Conservation (phyloP, 2,888 invertebrate genomes). For the Dryococelus australis region DNA sequence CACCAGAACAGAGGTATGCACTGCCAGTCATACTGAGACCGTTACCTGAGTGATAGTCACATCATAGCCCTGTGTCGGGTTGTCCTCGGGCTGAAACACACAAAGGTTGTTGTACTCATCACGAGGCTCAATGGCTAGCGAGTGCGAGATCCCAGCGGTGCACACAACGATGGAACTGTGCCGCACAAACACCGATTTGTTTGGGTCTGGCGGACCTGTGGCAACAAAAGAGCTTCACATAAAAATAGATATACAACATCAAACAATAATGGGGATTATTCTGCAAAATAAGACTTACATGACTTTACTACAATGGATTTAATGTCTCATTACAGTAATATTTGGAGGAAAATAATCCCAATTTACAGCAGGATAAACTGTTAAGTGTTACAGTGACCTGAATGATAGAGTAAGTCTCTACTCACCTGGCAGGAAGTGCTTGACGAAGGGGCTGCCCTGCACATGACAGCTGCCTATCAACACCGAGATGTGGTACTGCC, state of each 20-base stretch:
- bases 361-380: no score
- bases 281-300: background rate
- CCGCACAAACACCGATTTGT: conserved; percentile 82
- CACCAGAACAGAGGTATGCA: background rate
- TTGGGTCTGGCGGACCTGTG: conserved; percentile 79
- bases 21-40: background rate
- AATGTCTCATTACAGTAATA: no score
- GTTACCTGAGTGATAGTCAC: conserved; percentile 43
- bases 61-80: conserved; percentile 66
- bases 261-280: no score
- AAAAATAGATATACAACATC: no score
- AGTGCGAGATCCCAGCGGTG: conserved; percentile 77
- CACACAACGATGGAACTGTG: conserved; percentile 87
- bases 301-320: no score
- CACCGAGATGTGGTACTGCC: conserved; percentile 86
- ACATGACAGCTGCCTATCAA: conserved; percentile 83
- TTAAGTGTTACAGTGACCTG: no score
- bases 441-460: conserved; percentile 85
- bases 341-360: no score
- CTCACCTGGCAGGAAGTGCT: conserved; percentile 77
- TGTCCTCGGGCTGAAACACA: conserved; percentile 64
- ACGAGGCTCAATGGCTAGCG: conserved; percentile 86
- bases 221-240: no score
- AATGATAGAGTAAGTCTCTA: no score
- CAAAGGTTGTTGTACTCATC: conserved; percentile 92